Conservation (phyloP, 1,140 invertebrate genomes). For the Diuraphis noxia region DNA sequence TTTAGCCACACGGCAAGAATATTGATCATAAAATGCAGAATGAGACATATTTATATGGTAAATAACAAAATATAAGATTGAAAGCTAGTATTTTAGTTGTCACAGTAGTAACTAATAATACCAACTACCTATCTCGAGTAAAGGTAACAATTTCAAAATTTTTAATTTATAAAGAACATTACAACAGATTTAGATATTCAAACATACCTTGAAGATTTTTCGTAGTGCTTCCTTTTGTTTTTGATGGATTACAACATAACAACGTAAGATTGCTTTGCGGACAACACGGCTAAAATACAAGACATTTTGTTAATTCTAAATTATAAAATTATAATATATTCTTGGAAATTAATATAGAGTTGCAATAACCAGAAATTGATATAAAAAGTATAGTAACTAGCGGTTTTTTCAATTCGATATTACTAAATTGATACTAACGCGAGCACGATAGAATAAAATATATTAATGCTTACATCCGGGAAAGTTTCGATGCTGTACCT, state of each 20-base stretch:
- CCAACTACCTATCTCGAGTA: background rate
- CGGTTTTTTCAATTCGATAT: background rate
- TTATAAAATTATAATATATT: background rate
- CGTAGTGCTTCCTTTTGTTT: conserved; percentile 48
- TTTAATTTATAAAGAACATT: background rate
- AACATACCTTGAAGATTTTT: conserved; percentile 48
- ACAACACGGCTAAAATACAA: conserved; percentile 50
- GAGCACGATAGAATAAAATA: background rate
- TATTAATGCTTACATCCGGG: conserved; percentile 37
- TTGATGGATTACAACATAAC: conserved; percentile 48
- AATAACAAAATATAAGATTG: no score
- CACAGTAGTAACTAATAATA: no score
- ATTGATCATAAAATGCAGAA: no score
- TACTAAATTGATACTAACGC: background rate
- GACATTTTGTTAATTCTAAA: background rate
- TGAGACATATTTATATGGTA: no score
- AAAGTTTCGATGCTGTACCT: conserved; percentile 46
- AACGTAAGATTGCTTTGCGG: conserved; percentile 42
- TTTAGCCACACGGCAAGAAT: no score
- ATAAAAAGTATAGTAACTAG: background rate
- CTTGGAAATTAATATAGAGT: background rate
- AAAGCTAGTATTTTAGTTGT: no score
- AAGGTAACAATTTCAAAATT: background rate
- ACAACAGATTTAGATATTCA: background rate
- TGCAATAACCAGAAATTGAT: background rate